These are phyloP conservation scores for Tor tambroides DNA, from an alignment of 2,113 vertebrate genomes.

Conservation along the genomic window DNA sequence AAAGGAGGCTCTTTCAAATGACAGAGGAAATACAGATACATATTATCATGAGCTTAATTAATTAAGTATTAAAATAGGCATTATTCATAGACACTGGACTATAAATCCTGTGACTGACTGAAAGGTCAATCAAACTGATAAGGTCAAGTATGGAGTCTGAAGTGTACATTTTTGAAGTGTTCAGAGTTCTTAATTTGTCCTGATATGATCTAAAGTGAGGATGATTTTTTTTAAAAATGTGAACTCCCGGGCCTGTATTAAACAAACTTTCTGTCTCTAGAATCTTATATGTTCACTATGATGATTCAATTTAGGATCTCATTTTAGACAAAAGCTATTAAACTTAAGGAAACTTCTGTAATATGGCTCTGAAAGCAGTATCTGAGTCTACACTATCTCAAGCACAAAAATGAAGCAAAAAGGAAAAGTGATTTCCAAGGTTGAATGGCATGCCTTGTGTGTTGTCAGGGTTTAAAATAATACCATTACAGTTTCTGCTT, in stretches of 20 bases:
- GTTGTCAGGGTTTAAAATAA: conserved; percentile 17
- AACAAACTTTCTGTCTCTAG: neutral
- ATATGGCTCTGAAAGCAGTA: neutral
- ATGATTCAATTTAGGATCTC: neutral
- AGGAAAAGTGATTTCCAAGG: neutral
- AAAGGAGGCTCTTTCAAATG: neutral
- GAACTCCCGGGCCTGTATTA: neutral
- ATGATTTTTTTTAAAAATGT: neutral
- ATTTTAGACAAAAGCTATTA: neutral
- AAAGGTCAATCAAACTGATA: neutral
- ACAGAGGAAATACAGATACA: neutral
- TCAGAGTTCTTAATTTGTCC: neutral
- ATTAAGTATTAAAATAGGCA: neutral
- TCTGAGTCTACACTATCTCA: neutral
- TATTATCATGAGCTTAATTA: neutral
- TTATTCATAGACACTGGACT: neutral
- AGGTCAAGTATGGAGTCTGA: neutral
- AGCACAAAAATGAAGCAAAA: neutral
- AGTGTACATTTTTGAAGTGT: neutral
- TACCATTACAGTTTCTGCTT: conserved; percentile 6
- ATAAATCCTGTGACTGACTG: neutral
- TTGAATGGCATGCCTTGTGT: neutral
- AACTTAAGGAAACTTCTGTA: neutral
- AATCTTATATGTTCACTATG: neutral
- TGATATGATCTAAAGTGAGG: neutral